A percentile compares a stretch with the other conserved stretches of the same genome.
Evolutionary conservation across 37 sponge, comb jelly and placozoan species (phyloP).

Genomic region (Eunapius fragilis): DNA sequence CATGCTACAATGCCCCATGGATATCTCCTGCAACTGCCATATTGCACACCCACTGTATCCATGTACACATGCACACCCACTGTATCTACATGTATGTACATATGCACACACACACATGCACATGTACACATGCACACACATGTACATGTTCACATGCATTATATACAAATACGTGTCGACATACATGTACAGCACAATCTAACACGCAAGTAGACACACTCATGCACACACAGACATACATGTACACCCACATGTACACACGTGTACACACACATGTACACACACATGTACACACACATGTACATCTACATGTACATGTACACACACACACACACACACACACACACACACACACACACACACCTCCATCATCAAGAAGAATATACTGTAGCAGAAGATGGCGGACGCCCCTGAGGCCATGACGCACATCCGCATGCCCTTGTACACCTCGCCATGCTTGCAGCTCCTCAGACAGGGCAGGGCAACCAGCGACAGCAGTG

Average conservation of each 20-base stretch:
- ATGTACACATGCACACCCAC: too few species aligned
- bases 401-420: conserved; percentile 75
- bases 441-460: neutral
- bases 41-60: too few species aligned
- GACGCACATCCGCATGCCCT: conserved; percentile 48
- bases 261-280: neutral
- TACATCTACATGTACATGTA: neutral
- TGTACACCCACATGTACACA: neutral
- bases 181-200: neutral
- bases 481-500: conserved; percentile 48
- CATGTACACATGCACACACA: neutral
- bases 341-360: neutral
- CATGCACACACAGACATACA: neutral
- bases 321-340: neutral
- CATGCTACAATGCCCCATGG: too few species aligned
- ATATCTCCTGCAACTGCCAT: too few species aligned
- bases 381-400: conserved; percentile 72
- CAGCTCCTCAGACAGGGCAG: conserved; percentile 41
- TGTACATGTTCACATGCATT: neutral
- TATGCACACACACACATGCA: neutral
- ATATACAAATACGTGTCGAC: neutral
- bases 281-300: neutral
- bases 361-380: conserved; percentile 81
- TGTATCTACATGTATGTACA: neutral
- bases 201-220: neutral